Evolutionary conservation across 2,113 vertebrate species (phyloP), one percentile per base, ranked within the genome.

Genomic region (Gopherus flavomarginatus): DNA sequence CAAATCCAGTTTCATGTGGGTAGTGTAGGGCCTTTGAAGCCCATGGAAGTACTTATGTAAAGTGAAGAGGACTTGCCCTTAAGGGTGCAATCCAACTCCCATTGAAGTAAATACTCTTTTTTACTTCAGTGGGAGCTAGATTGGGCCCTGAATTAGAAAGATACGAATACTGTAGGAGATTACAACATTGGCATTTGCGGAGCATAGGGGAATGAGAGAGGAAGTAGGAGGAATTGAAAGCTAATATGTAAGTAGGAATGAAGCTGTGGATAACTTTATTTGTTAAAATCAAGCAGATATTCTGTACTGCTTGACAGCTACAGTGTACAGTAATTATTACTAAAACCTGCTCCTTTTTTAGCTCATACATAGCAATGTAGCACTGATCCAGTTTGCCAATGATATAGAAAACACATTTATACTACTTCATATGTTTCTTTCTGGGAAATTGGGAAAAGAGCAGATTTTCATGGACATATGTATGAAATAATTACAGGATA

Each of bases 391-490:
- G 0, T 78, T 89, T 90, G 5, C 8, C 29, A 52, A 11, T 9
- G 49, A 8, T 78, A 72, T 5, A n/a, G 19, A 88, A 88, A 5
- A 5, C 16, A 17, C 2, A 82, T 53, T 21, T 57, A 57, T 35
- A 59, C n/a, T 38, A 56, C 35, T 80, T 86, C 0, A 0, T 44
- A 1, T 8, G 16, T 38, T 85, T 12, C 10, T 81, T 95, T 92
- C 72, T 31, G 47, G 87, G 86, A 83, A 86, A 90, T 1, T 27
- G 1, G 4, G 14, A 14, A 4, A 31, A 26, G 3, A 12, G 5
- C 54, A 56, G 5, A 24, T 89, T 75, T 84, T 77, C 17, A 2
- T 85, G 90, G 54, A 1, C 29, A 8, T 24, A 35, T 11, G 78
- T 86, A 5, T 0, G 35, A 4, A 92, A 80, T 16, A n/a, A 8